These are phyloP conservation scores for Syncerus caffer DNA, from an alignment of 2,797 vertebrate genomes.

Conservation along the genomic window DNA sequence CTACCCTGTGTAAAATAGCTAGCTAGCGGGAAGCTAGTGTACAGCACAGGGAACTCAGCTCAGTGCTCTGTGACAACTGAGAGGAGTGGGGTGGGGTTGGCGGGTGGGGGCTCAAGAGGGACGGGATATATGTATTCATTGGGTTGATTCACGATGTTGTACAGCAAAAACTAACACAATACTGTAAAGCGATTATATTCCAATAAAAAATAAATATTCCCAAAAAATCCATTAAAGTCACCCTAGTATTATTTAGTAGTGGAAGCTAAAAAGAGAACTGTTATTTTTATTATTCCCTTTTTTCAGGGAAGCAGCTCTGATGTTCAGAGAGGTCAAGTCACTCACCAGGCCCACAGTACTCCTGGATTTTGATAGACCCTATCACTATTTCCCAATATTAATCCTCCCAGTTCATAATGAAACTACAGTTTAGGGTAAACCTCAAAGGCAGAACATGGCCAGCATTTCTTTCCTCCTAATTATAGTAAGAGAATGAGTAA, in stretches of 20 bases:
- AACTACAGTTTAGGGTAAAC: neutral
- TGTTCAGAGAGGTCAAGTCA: neutral
- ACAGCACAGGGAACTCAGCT: neutral
- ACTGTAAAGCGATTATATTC: neutral
- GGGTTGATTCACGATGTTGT: neutral
- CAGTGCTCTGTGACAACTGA: neutral
- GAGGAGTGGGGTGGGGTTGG: neutral
- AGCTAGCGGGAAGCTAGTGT: neutral
- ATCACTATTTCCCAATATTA: neutral
- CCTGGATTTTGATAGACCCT: neutral
- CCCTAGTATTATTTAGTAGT: neutral
- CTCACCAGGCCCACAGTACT: neutral
- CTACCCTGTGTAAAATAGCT: neutral
- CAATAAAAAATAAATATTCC: neutral
- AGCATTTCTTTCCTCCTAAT: neutral
- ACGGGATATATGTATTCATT: neutral
- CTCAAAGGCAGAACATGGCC: neutral
- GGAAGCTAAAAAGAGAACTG: neutral
- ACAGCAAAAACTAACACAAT: neutral
- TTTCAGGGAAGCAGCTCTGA: neutral
- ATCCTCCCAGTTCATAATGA: neutral
- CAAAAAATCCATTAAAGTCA: neutral
- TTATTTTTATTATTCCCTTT: neutral
- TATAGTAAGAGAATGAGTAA: slow-evolving; percentile 5
- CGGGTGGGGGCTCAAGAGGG: neutral